Base-by-base conservation (phyloP, 2,113 vertebrate species). In the Plecotus auritus region DNA sequence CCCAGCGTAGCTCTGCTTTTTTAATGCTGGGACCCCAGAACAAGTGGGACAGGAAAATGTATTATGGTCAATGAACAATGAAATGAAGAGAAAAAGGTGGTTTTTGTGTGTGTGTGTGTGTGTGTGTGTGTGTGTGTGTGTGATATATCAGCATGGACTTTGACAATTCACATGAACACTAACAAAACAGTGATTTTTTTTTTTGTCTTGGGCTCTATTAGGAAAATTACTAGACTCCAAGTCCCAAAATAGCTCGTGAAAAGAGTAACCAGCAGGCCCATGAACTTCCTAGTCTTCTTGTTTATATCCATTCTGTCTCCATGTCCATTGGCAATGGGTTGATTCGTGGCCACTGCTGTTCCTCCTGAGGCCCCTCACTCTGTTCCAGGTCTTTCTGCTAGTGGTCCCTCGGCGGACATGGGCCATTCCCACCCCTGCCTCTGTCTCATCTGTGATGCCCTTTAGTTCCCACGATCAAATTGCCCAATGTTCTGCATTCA, bases 171-270 rank as follows among this genome's bases (percentile, higher is more conserved):
- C n/a, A 42, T 23, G 66, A 73, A 37, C 10, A 45, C 42, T 72
- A 73, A 84, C 45, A 88, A 66, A 82, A 64, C 32, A 56, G 42
- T 42, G 13, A 17, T n/a, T 45, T 61, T 89, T 88, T 61, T 88
- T 88, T 89, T 35, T 67, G 10, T 59, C 4, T 20, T 45, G 12
- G 22, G 17, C 4, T 14, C 9, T 83, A 13, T 47, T 67, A 22
- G 37, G 37, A 92, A 77, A 54, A 37, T 49, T 45, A 9, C n/a
- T 59, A 32, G 40, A 64, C 18, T 66, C 32, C 18, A 9, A 81
- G 42, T 11, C 42, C 47, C 85, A 92, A 92, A 28, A 49, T 84
- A 10, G 26, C 59, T 74, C 49, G 49, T 16, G 30, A 61, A 73
- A 42, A 95, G 66, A 72, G 6, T 59, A 37, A 40, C 2, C 4